These are phyloP conservation scores for Liolophura sinensis DNA, from an alignment of 1,140 invertebrate genomes.

Conservation along the genomic window DNA sequence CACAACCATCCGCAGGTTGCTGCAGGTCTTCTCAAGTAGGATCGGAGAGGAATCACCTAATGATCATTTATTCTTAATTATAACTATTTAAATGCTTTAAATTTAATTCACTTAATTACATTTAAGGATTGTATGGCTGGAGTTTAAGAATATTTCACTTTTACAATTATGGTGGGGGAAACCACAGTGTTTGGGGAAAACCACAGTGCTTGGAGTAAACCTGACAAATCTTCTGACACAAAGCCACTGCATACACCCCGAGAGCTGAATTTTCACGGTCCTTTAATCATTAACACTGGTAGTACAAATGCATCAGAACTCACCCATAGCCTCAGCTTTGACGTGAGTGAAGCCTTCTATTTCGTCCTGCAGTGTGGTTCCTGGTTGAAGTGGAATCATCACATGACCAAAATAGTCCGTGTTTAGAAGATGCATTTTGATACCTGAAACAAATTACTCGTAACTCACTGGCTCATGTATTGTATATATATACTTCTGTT, in stretches of 20 bases:
- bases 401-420: conserved; percentile 81
- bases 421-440: conserved; percentile 81
- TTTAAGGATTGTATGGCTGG: not conserved
- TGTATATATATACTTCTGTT: no score
- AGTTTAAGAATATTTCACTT: not conserved
- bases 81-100: no score
- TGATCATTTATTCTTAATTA: no score
- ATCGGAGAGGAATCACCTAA: no score
- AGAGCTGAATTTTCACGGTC: no score
- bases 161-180: not conserved
- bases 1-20: no score
- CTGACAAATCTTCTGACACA: no score
- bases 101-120: not conserved
- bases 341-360: conserved; percentile 76
- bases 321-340: conserved; percentile 75
- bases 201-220: not conserved
- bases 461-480: conserved; percentile 9
- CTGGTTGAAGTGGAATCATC: conserved; percentile 76
- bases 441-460: conserved; percentile 62
- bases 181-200: not conserved
- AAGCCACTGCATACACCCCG: no score
- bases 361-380: conserved; percentile 70
- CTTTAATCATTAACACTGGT: no score
- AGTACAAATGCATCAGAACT: conserved; percentile 28
- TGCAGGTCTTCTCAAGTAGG: no score